Percentiles rank a stretch among this genome's conserved stretches.
These are phyloP conservation scores for Samia ricini DNA, from an alignment of 1,140 invertebrate genomes.

Conservation along the genomic window DNA sequence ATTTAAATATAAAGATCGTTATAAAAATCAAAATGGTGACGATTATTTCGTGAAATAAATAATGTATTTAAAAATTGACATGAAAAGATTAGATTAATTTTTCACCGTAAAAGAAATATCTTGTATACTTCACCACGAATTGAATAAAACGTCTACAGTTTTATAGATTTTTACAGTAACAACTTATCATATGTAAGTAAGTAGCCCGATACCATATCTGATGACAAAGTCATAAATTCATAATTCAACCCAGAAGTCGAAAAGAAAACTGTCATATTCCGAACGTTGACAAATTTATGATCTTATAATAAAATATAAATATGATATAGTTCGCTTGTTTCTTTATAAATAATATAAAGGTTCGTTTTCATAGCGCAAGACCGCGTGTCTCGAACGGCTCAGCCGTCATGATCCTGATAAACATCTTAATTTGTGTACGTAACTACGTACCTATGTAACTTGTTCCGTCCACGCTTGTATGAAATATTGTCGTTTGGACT, in stretches of 20 bases:
- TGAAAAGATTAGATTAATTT: no score
- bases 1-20: no score
- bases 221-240: no score
- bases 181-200: neutral
- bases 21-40: no score
- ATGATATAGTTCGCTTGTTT: neutral
- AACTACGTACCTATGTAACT: no score
- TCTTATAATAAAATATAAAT: neutral
- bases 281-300: neutral
- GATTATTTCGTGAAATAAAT: no score
- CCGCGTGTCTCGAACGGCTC: slow-evolving; percentile 12
- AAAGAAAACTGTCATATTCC: neutral
- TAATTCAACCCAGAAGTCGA: neutral
- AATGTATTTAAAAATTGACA: no score
- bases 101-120: no score
- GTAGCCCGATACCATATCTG: no score
- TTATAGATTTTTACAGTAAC: neutral
- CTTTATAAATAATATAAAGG: neutral
- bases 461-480: slow-evolving; percentile 28
- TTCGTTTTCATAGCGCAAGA: neutral
- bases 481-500: slow-evolving; percentile 34
- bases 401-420: slow-evolving; percentile 47
- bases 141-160: no score
- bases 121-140: no score
- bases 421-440: slow-evolving; percentile 56